Conservation (phyloP, 2,888 invertebrate genomes). For the Achlya flavicornis region DNA sequence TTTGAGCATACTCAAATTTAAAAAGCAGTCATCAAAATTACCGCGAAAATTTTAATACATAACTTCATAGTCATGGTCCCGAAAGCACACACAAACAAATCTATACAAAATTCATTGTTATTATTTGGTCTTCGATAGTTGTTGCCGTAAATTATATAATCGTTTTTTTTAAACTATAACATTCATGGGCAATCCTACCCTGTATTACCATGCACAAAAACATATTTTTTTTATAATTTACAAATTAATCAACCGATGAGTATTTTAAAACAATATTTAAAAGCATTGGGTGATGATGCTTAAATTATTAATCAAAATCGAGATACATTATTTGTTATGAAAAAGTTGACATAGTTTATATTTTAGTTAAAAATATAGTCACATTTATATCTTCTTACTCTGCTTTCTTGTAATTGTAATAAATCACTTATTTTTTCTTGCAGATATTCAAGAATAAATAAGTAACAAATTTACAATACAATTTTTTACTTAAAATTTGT, state of each 20-base stretch:
- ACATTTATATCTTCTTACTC: not conserved
- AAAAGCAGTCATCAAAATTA: not conserved
- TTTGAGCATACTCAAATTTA: slow-evolving; percentile 6
- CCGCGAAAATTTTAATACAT: slow-evolving; percentile 33
- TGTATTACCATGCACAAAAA: slow-evolving; percentile 67
- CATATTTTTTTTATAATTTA: slow-evolving; percentile 41
- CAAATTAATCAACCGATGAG: slow-evolving; percentile 52
- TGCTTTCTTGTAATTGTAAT: not conserved
- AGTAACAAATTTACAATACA: slow-evolving; percentile 35
- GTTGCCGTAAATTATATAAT: slow-evolving; percentile 32
- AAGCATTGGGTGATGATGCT: not conserved
- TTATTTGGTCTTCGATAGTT: slow-evolving; percentile 44
- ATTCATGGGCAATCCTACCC: slow-evolving; percentile 60
- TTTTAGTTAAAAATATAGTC: not conserved
- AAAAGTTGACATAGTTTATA: not conserved
- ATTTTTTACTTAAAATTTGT: not conserved
- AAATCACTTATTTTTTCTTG: slow-evolving; percentile 37
- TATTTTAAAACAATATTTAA: slow-evolving; percentile 45
- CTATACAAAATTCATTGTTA: slow-evolving; percentile 54
- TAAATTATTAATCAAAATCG: not conserved
- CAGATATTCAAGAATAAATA: slow-evolving; percentile 49
- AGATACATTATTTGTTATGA: not conserved
- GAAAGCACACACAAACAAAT: slow-evolving; percentile 46
- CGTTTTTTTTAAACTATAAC: slow-evolving; percentile 20
- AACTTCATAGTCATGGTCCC: slow-evolving; percentile 61